Conservation (phyloP, 2,113 vertebrate species). For the Puntigrus tetrazona region DNA sequence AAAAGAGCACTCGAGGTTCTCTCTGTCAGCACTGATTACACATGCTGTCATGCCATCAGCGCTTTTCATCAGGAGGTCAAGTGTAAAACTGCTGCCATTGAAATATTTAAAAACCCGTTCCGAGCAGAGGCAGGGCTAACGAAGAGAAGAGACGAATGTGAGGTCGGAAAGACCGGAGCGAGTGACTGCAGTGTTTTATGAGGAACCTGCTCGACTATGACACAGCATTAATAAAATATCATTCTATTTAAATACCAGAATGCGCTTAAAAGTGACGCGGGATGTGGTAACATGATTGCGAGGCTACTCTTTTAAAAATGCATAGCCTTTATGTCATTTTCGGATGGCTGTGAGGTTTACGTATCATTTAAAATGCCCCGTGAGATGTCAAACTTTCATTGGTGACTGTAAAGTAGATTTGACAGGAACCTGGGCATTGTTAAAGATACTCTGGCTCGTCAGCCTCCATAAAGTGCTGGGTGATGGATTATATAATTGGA, state of each 20-base stretch:
- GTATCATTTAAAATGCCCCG: not conserved
- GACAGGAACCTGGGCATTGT: not conserved
- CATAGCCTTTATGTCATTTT: not conserved
- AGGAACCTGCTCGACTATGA: not conserved
- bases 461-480: not conserved
- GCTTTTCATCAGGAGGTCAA: slow-evolving; percentile 59
- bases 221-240: slow-evolving; percentile 4
- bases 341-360: slow-evolving; percentile 2
- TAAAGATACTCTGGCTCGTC: not conserved
- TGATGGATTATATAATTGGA: not conserved
- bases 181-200: not conserved
- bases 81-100: slow-evolving; percentile 46
- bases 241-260: not conserved
- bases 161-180: not conserved
- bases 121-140: slow-evolving; percentile 44
- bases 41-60: slow-evolving; percentile 11
- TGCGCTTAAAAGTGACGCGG: not conserved
- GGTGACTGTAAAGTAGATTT: not conserved
- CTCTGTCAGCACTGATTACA: slow-evolving; percentile 39
- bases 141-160: slow-evolving; percentile 10
- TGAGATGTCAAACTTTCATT: slow-evolving; percentile 6
- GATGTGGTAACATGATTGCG: not conserved
- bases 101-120: slow-evolving; percentile 47
- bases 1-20: slow-evolving; percentile 1
- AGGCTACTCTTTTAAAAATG: slow-evolving; percentile 11